A percentile compares a stretch with the other conserved stretches of the same genome.
These are phyloP conservation scores for Coptodon rendalli DNA, from an alignment of 2,113 vertebrate genomes.

Conservation along the genomic window DNA sequence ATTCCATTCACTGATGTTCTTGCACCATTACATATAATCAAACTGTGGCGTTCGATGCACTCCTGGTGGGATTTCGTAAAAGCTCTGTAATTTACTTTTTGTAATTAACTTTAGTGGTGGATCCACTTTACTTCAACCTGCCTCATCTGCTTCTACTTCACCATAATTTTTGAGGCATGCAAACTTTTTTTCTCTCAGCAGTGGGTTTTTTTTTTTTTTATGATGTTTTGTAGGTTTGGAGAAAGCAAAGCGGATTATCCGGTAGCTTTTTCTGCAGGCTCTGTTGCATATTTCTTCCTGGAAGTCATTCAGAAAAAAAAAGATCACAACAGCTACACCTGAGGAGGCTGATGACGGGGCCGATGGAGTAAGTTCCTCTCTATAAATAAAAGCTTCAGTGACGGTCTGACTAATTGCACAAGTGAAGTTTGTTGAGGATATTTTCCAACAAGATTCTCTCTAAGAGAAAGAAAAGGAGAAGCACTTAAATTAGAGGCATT, in stretches of 20 bases:
- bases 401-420: background rate
- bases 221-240: background rate
- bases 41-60: background rate
- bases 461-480: background rate
- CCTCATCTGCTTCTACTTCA: constrained; percentile 7
- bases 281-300: background rate
- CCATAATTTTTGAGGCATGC: background rate
- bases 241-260: background rate
- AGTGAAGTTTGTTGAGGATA: background rate
- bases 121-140: background rate
- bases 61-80: constrained; percentile 15
- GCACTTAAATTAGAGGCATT: constrained; percentile 42
- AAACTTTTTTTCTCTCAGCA: background rate
- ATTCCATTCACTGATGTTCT: background rate
- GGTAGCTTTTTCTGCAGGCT: background rate
- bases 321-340: background rate
- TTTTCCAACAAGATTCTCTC: background rate
- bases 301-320: background rate
- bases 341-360: background rate
- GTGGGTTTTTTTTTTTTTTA: background rate
- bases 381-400: background rate
- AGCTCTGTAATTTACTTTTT: constrained; percentile 28
- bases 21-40: background rate
- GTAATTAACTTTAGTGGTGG: constrained; percentile 5
- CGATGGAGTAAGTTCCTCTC: background rate